A percentile compares a stretch with the other conserved stretches of the same genome.
phyloP scores from a whole-genome alignment of 2,113 vertebrate species.

The Bothrops jararaca region DNA sequence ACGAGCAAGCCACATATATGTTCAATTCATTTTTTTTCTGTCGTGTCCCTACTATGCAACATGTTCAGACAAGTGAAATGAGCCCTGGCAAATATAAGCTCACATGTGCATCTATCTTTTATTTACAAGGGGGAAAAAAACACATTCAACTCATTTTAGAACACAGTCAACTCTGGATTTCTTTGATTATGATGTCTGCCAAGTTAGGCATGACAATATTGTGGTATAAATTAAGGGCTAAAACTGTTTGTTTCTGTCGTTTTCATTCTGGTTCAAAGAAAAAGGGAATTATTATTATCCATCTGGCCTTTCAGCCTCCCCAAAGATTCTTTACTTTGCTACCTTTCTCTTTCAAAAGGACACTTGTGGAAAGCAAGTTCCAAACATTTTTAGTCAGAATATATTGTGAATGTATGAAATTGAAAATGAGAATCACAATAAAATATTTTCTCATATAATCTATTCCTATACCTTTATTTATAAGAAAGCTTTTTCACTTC shows the following conservation, averaged over 20 bases:
- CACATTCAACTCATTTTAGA: neutral
- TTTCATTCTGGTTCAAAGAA: slow-evolving; percentile 3
- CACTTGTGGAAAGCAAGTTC: neutral
- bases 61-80: slow-evolving; percentile 6
- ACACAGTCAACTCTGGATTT: slow-evolving; percentile 1
- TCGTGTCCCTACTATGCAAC: neutral
- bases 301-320: neutral
- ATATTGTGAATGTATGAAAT: neutral
- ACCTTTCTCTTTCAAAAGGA: neutral
- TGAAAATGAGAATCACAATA: neutral
- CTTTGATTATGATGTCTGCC: neutral
- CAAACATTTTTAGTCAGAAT: neutral
- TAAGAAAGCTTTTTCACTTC: neutral
- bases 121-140: slow-evolving; percentile 4
- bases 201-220: neutral
- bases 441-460: neutral
- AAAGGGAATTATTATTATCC: neutral
- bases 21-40: neutral
- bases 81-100: neutral
- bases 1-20: neutral
- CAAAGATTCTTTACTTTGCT: neutral
- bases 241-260: neutral
- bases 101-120: neutral
- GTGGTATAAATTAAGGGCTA: neutral
- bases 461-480: neutral